These are phyloP conservation scores for Molorchus minor DNA, from an alignment of 2,888 invertebrate genomes.

Conservation along the genomic window DNA sequence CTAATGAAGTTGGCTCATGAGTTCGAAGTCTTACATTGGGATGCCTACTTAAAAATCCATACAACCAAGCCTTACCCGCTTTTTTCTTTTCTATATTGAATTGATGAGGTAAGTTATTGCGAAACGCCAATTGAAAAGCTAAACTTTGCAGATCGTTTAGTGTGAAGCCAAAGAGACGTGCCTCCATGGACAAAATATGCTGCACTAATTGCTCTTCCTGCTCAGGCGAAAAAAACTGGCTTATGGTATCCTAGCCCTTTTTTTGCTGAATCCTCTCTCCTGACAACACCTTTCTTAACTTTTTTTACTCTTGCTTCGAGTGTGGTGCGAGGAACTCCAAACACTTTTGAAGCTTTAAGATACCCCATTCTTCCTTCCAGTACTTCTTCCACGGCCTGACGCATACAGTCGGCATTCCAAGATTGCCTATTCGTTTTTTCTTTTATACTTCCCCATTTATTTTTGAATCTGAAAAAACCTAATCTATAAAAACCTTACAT, in stretches of 20 bases:
- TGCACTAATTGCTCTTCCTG: constrained; percentile 24
- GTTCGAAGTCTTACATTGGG: constrained; percentile 15
- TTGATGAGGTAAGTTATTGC: constrained; percentile 13
- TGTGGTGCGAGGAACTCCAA: constrained; percentile 26
- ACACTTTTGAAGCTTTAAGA: constrained; percentile 24
- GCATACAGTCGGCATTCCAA: constrained; percentile 14
- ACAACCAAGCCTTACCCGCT: constrained; percentile 24
- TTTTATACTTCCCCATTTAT: constrained; percentile 16
- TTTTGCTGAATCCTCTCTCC: constrained; percentile 8
- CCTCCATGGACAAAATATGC: constrained; percentile 24
- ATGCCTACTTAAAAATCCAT: constrained; percentile 64
- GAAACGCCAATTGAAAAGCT: constrained; percentile 25
- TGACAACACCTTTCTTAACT: constrained; percentile 9
- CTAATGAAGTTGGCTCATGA: constrained; percentile 56
- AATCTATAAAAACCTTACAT: constrained; percentile 7
- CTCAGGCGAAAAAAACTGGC: constrained; percentile 18
- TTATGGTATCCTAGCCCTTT: constrained; percentile 26
- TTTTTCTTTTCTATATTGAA: constrained; percentile 14
- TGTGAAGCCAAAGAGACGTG: constrained; percentile 30
- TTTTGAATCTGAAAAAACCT: constrained; percentile 3
- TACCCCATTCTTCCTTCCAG: constrained; percentile 28
- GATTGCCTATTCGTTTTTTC: constrained; percentile 19
- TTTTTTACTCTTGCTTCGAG: constrained; percentile 22
- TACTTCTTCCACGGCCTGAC: constrained; percentile 11
- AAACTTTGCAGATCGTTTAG: constrained; percentile 23